These are phyloP conservation scores for Schizaphis graminum DNA, from an alignment of 2,888 invertebrate species.

Conservation along the genomic window DNA sequence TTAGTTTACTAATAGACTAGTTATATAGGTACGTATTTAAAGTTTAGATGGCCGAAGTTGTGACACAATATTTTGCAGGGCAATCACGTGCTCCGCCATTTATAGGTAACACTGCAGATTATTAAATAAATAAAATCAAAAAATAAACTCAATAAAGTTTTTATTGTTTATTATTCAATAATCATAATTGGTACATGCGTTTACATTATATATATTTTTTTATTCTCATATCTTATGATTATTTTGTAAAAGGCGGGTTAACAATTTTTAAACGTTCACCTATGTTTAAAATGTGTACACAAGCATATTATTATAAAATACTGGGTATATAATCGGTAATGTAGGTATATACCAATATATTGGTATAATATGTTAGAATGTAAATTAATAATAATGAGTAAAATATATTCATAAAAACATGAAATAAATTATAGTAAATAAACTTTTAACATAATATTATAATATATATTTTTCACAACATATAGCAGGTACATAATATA, in stretches of 20 bases:
- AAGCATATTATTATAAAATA: not conserved
- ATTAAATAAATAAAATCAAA: not conserved
- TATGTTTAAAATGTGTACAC: not conserved
- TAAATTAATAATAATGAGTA: not conserved
- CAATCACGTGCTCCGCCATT: not conserved
- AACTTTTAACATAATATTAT: slow-evolving; percentile 14
- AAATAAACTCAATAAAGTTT: not conserved
- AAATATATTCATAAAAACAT: slow-evolving; percentile 20
- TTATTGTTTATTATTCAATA: not conserved
- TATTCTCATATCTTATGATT: not conserved
- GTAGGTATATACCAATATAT: not conserved
- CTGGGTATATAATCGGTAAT: not conserved
- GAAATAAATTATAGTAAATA: slow-evolving; percentile 26
- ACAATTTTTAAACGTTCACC: not conserved
- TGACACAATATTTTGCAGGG: too few relatives aligned
- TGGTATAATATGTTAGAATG: not conserved
- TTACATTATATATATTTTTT: not conserved
- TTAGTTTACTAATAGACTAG: too few relatives aligned
- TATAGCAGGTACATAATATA: slow-evolving; percentile 51
- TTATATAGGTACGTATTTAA: too few relatives aligned
- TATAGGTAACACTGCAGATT: not conserved
- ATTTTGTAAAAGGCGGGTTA: not conserved
- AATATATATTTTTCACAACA: slow-evolving; percentile 46
- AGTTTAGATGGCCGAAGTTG: too few relatives aligned
- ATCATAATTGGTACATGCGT: not conserved